Percentiles rank a stretch among this genome's conserved stretches.
Conservation (phyloP, 1,140 invertebrate species). For the Arctopsyche grandis region DNA sequence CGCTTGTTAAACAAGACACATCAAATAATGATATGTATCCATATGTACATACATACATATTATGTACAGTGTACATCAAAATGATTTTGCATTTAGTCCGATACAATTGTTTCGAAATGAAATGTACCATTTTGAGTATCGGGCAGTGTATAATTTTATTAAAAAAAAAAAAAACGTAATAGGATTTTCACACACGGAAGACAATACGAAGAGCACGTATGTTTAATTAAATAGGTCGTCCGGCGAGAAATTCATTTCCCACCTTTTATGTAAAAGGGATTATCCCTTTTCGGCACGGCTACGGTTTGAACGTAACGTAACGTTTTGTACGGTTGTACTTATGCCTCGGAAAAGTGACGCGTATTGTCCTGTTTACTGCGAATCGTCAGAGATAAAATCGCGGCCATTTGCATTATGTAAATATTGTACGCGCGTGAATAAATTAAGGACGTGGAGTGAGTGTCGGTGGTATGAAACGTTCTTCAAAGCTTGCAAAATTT, state of each 20-base stretch:
- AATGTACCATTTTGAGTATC: no score
- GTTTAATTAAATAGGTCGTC: slow-evolving; percentile 1
- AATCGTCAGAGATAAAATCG: slow-evolving; percentile 19
- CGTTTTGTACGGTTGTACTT: not conserved
- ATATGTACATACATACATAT: no score
- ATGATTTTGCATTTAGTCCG: no score
- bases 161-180: not conserved
- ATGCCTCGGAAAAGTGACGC: slow-evolving; percentile 11
- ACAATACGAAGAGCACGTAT: not conserved
- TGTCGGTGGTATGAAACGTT: not conserved
- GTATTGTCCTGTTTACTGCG: slow-evolving; percentile 16
- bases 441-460: not conserved
- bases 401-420: slow-evolving; percentile 29
- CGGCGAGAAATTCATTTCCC: slow-evolving; percentile 2
- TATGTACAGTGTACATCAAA: no score
- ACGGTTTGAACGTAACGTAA: not conserved
- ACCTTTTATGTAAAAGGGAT: slow-evolving; percentile 4
- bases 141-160: not conserved
- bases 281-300: not conserved
- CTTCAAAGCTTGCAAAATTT: slow-evolving; percentile 19
- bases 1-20: no score
- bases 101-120: no score
- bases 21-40: no score
- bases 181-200: not conserved
- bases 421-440: slow-evolving; percentile 17